A percentile compares a stretch with the other conserved stretches of the same genome.
These are phyloP conservation scores for Rhizomys pruinosus DNA, from an alignment of 2,113 vertebrate genomes.

Conservation along the genomic window DNA sequence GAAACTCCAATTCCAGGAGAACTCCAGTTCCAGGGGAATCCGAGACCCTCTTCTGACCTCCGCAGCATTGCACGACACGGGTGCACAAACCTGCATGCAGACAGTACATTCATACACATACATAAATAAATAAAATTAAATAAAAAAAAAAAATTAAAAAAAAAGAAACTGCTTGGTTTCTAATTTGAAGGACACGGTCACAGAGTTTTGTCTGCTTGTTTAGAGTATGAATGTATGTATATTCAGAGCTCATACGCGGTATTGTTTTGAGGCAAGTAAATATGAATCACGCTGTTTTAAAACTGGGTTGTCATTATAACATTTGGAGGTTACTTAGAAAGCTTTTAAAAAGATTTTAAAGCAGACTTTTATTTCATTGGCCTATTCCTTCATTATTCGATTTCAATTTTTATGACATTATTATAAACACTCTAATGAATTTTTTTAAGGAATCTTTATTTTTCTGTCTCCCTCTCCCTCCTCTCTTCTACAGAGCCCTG, in stretches of 20 bases:
- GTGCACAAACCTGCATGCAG: no score
- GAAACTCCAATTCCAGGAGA: no score
- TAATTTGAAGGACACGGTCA: background rate
- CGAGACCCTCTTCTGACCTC: no score
- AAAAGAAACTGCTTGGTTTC: background rate
- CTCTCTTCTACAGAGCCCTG: no score
- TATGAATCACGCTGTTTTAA: background rate
- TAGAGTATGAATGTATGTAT: background rate
- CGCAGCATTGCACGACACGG: no score
- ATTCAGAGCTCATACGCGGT: background rate
- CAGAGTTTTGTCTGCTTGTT: background rate
- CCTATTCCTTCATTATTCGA: background rate
- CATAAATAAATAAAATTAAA: no score
- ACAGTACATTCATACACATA: no score
- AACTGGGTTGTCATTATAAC: background rate
- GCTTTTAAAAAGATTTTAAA: background rate
- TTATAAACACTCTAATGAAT: background rate
- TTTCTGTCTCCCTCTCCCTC: background rate
- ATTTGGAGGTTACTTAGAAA: background rate
- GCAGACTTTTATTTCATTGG: background rate
- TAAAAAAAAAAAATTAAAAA: no score
- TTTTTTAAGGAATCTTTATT: no score
- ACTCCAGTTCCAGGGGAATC: no score
- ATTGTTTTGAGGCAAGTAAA: background rate
- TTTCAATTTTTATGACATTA: background rate